These are phyloP conservation scores for Trichomalopsis sarcophagae DNA, from an alignment of 1,140 invertebrate genomes.

Conservation along the genomic window DNA sequence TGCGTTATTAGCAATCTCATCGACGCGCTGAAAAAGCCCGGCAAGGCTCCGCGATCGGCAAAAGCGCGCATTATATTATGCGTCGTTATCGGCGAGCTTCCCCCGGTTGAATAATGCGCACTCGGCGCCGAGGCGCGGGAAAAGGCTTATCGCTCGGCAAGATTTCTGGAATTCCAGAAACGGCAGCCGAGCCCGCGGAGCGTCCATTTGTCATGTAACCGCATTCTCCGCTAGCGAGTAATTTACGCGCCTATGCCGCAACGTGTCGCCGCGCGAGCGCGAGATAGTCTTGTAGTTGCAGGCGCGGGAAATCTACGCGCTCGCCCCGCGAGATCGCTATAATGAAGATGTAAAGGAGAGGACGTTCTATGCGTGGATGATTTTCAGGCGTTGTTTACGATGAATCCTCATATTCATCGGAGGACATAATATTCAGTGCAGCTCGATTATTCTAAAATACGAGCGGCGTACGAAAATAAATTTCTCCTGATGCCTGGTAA, in stretches of 20 bases:
- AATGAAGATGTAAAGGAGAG: constrained; percentile 3
- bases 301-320: not conserved
- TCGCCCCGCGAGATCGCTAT: not conserved
- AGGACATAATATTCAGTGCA: too few species aligned
- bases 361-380: too few species aligned
- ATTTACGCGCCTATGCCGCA: constrained; percentile 27
- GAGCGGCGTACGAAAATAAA: too few species aligned
- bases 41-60: too few species aligned
- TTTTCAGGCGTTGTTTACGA: too few species aligned
- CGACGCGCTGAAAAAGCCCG: too few species aligned
- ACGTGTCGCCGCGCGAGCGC: not conserved
- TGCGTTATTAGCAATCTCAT: not conserved
- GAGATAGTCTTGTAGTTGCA: not conserved
- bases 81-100: not conserved
- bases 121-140: not conserved
- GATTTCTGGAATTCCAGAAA: constrained; percentile 45
- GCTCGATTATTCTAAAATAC: too few species aligned
- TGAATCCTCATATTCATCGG: too few species aligned
- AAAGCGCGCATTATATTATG: not conserved
- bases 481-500: too few species aligned
- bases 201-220: constrained; percentile 40
- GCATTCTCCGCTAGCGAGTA: constrained; percentile 35
- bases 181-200: not conserved
- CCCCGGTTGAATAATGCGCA: not conserved
- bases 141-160: constrained; percentile 15